Conservation (phyloP, 1,140 invertebrate species). For the Polypedilum pembai region DNA sequence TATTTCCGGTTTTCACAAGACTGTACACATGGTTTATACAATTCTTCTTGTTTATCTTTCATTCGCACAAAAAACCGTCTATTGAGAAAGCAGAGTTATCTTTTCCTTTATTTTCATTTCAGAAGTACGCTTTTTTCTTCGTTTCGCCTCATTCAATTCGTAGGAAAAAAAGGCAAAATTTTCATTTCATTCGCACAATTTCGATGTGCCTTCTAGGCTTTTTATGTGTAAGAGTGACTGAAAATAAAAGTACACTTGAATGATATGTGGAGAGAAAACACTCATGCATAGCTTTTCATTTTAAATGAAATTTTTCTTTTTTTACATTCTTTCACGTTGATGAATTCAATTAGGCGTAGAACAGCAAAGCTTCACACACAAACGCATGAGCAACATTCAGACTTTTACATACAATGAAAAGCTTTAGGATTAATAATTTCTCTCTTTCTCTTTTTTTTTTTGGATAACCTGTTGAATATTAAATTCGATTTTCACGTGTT, state of each 20-base stretch:
- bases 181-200: too few species aligned
- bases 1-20: too few species aligned
- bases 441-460: too few species aligned
- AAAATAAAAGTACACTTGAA: slow-evolving; percentile 6
- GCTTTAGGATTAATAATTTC: too few species aligned
- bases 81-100: too few species aligned
- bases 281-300: not conserved
- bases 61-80: too few species aligned
- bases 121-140: not conserved
- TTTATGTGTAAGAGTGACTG: not conserved
- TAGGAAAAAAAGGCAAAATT: not conserved
- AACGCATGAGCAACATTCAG: not conserved
- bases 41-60: too few species aligned
- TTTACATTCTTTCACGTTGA: not conserved
- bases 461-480: too few species aligned
- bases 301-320: not conserved
- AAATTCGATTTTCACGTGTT: too few species aligned
- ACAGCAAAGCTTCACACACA: not conserved
- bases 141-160: not conserved
- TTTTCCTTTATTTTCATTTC: too few species aligned
- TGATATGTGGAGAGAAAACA: not conserved
- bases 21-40: too few species aligned
- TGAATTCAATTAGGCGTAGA: slow-evolving; percentile 5
- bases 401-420: not conserved
- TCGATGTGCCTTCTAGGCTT: too few species aligned